phyloP scores from a whole-genome alignment of 2,888 invertebrate genomes.

The Rhagonycha fulva region DNA sequence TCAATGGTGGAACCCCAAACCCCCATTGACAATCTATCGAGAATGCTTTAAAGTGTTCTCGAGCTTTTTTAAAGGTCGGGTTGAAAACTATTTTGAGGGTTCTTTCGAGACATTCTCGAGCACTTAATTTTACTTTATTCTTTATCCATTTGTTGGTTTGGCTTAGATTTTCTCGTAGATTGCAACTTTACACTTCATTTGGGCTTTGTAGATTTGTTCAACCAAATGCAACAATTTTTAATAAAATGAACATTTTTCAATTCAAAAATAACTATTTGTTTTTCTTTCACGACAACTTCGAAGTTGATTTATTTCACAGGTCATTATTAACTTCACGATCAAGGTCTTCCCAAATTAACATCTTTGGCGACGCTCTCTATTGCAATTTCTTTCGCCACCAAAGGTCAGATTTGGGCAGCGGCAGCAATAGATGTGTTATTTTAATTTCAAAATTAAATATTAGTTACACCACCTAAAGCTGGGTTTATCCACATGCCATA shows the following conservation, averaged over 20 bases:
- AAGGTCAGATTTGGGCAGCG: neutral
- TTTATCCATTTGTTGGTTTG: neutral
- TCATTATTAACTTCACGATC: neutral
- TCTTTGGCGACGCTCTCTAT: neutral
- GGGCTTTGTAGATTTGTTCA: neutral
- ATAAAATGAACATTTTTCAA: neutral
- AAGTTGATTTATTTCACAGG: neutral
- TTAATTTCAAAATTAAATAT: too few relatives aligned
- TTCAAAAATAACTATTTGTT: neutral
- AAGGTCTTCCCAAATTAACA: neutral
- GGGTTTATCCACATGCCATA: too few relatives aligned
- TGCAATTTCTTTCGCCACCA: neutral
- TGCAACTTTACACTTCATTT: neutral
- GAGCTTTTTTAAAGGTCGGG: constrained; percentile 23
- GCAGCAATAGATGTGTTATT: too few relatives aligned
- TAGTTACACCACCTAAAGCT: too few relatives aligned
- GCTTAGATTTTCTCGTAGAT: neutral
- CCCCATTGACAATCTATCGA: constrained; percentile 24
- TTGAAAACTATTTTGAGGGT: constrained; percentile 22
- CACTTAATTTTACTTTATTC: neutral
- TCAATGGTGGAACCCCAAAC: constrained; percentile 36
- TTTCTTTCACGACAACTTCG: neutral
- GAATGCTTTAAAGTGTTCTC: constrained; percentile 19
- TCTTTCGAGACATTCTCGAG: neutral
- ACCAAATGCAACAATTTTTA: neutral